Conservation (phyloP, 2,888 invertebrate genomes). For the Cantharis nigra region DNA sequence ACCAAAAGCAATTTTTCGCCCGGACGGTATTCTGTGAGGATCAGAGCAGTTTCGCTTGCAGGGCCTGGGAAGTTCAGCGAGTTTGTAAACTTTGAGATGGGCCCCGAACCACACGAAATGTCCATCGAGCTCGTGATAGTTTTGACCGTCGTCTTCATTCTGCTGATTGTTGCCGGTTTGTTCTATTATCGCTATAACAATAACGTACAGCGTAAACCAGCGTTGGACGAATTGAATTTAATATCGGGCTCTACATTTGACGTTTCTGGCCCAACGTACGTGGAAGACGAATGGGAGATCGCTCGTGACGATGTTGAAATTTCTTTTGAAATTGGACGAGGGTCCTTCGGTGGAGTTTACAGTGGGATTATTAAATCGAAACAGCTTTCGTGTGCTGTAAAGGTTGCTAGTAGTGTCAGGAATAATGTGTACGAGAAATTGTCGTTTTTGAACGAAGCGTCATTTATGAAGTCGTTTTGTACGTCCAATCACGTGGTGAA, state of each 20-base stretch:
- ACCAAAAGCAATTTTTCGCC: constrained; percentile 54
- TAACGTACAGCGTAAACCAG: constrained; percentile 41
- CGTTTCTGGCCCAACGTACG: constrained; percentile 62
- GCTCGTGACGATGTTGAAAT: constrained; percentile 63
- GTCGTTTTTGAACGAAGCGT: constrained; percentile 72
- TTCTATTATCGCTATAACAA: constrained; percentile 33
- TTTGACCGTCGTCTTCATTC: constrained; percentile 37
- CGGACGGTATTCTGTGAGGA: constrained; percentile 62
- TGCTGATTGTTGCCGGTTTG: constrained; percentile 31
- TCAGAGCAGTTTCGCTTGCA: constrained; percentile 65
- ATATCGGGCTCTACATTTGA: constrained; percentile 69
- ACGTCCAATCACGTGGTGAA: constrained; percentile 70
- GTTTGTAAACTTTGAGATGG: constrained; percentile 35
- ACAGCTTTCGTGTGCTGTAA: constrained; percentile 61
- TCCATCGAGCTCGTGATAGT: constrained; percentile 1
- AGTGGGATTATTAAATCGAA: constrained; percentile 60
- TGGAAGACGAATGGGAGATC: constrained; percentile 75
- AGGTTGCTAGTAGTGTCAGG: constrained; percentile 66
- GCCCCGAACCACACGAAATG: background rate
- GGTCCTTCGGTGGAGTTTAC: constrained; percentile 76
- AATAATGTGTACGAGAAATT: constrained; percentile 59
- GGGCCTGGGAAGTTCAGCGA: constrained; percentile 56
- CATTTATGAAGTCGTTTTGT: constrained; percentile 72
- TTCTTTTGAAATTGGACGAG: constrained; percentile 63
- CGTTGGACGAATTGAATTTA: constrained; percentile 51